Evolutionary conservation across 2,888 invertebrate genomes (phyloP), one percentile per base, ranked within the genome.

Genomic region (Rotaria magnacalcarata): DNA sequence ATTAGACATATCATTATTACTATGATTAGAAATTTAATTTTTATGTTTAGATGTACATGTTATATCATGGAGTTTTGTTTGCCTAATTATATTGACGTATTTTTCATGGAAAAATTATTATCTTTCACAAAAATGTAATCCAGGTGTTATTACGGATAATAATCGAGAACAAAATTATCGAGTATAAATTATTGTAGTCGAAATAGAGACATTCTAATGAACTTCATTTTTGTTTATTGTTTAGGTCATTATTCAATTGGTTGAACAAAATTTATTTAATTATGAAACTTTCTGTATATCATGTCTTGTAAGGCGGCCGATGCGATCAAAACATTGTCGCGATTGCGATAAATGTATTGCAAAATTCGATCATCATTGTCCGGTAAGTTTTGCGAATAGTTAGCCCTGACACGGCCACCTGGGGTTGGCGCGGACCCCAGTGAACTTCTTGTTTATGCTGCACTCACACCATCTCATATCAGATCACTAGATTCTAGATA

Each of bases 61-160:
- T 19, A 75, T 43, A n/a, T 41, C 34, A 54, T 54, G 24, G 21
- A 2, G 3, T 10, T 47, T 80, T 14, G 0, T 80, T 24, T 1
- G 19, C 5, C 11, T 24, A 11, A 14, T 80, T 43, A 47, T 80
- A 47, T 80, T 4, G 7, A 86, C 86, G 27, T 11, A 47, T 58
- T 52, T 86, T 24, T 86, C 86, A 24, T 86, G 86, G 94, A 94
- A 95, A 91, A 94, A 94, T 90, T 97, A 97, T 92, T 92, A 95
- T 88, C 94, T 94, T 89, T 94, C 96, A 58, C 97, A 96, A 96
- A 93, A 94, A 89, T 94, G 95, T 80, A 97, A 99, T 93, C 97
- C 98, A 56, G 98, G 98, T 87, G 94, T 95, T 89, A 94, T 99
- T 89, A 93, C 93, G 88, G 94, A 94, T 88, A 94, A 94, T 87